Conservation (phyloP, 2,888 invertebrate species). For the Morpho achilles region DNA sequence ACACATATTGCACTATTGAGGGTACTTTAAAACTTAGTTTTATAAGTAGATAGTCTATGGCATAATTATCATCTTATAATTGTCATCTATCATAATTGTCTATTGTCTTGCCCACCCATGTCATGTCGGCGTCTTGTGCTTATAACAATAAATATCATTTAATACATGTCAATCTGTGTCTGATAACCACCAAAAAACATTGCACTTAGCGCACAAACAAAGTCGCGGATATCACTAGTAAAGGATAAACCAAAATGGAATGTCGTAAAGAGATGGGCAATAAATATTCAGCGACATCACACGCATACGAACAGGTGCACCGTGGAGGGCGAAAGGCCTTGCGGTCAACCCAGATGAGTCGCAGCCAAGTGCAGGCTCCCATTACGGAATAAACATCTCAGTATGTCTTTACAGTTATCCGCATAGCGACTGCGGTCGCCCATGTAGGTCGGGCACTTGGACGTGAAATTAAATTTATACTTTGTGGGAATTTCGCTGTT, state of each 20-base stretch:
- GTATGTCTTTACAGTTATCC: constrained; percentile 62
- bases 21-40: not conserved
- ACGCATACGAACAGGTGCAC: constrained; percentile 35
- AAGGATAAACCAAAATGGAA: not conserved
- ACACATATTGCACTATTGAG: too few relatives aligned
- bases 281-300: constrained; percentile 22
- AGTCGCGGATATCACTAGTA: not conserved
- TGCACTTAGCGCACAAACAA: not conserved
- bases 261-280: constrained; percentile 10
- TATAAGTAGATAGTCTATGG: too few relatives aligned
- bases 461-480: constrained; percentile 64
- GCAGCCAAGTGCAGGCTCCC: constrained; percentile 38
- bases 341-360: constrained; percentile 63
- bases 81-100: too few relatives aligned
- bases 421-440: constrained; percentile 55
- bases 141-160: too few relatives aligned
- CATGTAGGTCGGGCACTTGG: constrained; percentile 63
- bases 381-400: constrained; percentile 39
- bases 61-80: too few relatives aligned
- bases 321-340: constrained; percentile 38
- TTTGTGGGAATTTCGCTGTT: constrained; percentile 52
- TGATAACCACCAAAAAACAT: too few relatives aligned
- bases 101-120: too few relatives aligned
- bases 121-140: too few relatives aligned
- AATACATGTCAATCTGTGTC: too few relatives aligned